Conservation (phyloP, 2,113 vertebrate genomes). For the Columba janthina region DNA sequence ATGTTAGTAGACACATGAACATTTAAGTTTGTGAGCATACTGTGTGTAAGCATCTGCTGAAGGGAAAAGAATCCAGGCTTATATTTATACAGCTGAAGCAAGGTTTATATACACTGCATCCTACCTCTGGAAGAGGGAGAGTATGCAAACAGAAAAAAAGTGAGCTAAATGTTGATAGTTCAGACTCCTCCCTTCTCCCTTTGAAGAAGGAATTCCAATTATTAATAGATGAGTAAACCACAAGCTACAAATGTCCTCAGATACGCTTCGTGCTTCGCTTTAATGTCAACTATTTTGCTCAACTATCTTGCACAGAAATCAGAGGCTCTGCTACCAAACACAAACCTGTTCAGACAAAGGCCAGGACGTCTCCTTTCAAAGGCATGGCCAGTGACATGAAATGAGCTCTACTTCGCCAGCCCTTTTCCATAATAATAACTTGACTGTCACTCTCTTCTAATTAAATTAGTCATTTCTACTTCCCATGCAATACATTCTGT, state of each 20-base stretch:
- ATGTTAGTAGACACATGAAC: background rate
- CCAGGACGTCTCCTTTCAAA: background rate
- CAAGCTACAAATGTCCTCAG: background rate
- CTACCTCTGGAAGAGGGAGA: background rate
- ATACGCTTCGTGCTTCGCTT: background rate
- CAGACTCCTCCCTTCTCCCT: background rate
- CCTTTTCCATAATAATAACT: background rate
- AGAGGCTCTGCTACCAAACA: slow-evolving; percentile 1
- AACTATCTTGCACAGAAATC: background rate
- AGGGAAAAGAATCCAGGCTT: slow-evolving; percentile 1
- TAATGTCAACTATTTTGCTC: background rate
- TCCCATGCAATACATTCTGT: slow-evolving; percentile 28
- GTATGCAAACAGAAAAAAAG: background rate
- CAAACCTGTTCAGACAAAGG: background rate
- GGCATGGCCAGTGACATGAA: background rate
- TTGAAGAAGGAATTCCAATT: slow-evolving; percentile 23
- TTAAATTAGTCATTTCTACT: slow-evolving; percentile 63
- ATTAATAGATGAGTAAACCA: slow-evolving; percentile 1
- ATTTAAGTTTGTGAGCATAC: background rate
- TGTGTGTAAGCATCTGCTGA: background rate
- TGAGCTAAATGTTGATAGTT: background rate
- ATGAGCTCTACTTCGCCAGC: background rate
- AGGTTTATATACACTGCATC: slow-evolving; percentile 22
- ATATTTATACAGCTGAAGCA: slow-evolving; percentile 31
- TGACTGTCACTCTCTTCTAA: slow-evolving; percentile 40